phyloP scores from a whole-genome alignment of 2,113 vertebrate species.

The Girardinichthys multiradiatus region DNA sequence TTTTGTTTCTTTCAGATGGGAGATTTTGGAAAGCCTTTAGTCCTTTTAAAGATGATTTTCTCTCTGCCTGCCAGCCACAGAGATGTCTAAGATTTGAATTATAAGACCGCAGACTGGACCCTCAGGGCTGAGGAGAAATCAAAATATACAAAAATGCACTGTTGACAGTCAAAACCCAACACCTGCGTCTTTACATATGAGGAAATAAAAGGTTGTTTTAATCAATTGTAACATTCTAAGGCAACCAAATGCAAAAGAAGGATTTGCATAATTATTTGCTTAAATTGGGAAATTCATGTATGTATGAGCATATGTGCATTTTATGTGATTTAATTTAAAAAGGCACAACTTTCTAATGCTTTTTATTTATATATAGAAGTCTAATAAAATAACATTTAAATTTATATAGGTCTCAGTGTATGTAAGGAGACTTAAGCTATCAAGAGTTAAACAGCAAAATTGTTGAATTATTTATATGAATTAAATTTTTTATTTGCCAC shows the following conservation, averaged over 20 bases:
- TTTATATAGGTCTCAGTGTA: slow-evolving; percentile 75
- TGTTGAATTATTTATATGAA: slow-evolving; percentile 51
- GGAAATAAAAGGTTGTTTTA: slow-evolving; percentile 23
- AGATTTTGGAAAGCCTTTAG: slow-evolving; percentile 26
- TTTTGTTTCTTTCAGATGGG: slow-evolving; percentile 28
- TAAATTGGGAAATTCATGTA: slow-evolving; percentile 23
- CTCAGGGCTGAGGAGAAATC: slow-evolving; percentile 38
- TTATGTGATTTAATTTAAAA: slow-evolving; percentile 80
- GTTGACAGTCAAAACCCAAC: slow-evolving; percentile 18
- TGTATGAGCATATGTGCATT: slow-evolving; percentile 60
- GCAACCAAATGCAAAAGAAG: slow-evolving; percentile 54
- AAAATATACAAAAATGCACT: slow-evolving; percentile 23
- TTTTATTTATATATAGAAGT: slow-evolving; percentile 79
- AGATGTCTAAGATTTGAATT: slow-evolving; percentile 12
- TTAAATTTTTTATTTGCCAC: slow-evolving; percentile 18
- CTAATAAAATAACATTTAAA: slow-evolving; percentile 74
- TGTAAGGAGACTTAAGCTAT: slow-evolving; percentile 42
- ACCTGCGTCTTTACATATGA: slow-evolving; percentile 38
- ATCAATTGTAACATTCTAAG: slow-evolving; percentile 51
- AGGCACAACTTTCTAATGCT: slow-evolving; percentile 72
- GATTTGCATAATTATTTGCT: slow-evolving; percentile 24
- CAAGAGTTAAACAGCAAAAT: slow-evolving; percentile 39
- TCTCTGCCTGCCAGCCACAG: slow-evolving; percentile 17
- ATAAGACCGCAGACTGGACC: slow-evolving; percentile 22
- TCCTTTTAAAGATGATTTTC: slow-evolving; percentile 13